These are phyloP conservation scores for Sternarchorhynchus goeldii DNA, from an alignment of 2,797 vertebrate species.

Conservation along the genomic window DNA sequence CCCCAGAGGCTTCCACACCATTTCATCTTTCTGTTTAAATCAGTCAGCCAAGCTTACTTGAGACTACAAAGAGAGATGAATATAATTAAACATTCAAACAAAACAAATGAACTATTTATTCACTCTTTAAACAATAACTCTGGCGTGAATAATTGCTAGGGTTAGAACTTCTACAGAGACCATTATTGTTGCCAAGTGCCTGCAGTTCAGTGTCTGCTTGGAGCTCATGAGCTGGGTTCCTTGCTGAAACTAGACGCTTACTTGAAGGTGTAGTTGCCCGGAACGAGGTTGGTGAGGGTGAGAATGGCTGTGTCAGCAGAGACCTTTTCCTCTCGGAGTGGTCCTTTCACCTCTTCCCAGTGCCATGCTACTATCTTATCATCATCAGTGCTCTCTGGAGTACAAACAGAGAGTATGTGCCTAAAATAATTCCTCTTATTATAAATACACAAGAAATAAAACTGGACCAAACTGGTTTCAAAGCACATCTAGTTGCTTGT, in stretches of 20 bases:
- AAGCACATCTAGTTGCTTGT: too few species aligned
- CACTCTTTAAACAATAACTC: too few species aligned
- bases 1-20: too few species aligned
- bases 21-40: too few species aligned
- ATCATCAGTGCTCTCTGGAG: constrained; percentile 93
- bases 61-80: too few species aligned
- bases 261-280: constrained; percentile 97
- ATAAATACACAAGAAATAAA: not conserved
- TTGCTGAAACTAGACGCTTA: constrained; percentile 57
- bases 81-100: too few species aligned
- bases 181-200: not conserved
- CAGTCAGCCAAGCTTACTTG: too few species aligned
- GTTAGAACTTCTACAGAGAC: too few species aligned
- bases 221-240: not conserved
- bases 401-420: not conserved
- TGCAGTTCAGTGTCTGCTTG: too few species aligned
- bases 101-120: too few species aligned
- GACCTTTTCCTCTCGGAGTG: constrained; percentile 91
- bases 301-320: constrained; percentile 85
- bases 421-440: not conserved
- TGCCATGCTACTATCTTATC: constrained; percentile 90
- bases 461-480: too few species aligned
- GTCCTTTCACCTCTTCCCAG: constrained; percentile 97
- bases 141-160: too few species aligned
- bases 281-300: constrained; percentile 88